Conservation (phyloP, 2,113 vertebrate species). For the Aptenodytes forsteri region DNA sequence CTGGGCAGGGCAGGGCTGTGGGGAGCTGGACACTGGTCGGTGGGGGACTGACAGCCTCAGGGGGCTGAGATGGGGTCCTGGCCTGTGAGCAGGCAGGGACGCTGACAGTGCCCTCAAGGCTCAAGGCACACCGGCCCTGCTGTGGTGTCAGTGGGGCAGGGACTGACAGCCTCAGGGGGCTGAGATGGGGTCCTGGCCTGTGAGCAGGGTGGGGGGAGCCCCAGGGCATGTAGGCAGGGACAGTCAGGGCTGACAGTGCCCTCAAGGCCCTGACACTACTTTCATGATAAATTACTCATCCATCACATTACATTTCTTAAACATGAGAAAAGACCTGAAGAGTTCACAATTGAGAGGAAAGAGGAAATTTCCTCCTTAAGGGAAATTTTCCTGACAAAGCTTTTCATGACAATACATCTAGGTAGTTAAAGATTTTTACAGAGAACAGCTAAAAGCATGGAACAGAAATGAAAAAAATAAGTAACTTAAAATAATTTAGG, state of each 20-base stretch:
- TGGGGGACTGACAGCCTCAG: too few species aligned
- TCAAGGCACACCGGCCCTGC: rapidly evolving
- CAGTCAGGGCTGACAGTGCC: background rate
- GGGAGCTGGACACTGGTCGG: background rate
- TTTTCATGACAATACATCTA: background rate
- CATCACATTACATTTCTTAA: background rate
- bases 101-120: too few species aligned
- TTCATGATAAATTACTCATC: background rate
- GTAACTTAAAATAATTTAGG: background rate
- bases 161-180: background rate
- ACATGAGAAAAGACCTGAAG: background rate
- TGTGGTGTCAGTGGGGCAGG: background rate
- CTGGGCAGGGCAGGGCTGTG: background rate
- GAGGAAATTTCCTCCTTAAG: background rate
- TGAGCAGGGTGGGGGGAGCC: rapidly evolving
- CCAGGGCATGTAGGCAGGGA: background rate
- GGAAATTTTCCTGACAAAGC: background rate
- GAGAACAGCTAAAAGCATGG: background rate
- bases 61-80: too few species aligned
- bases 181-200: background rate
- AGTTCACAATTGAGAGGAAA: background rate
- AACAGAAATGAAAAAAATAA: background rate
- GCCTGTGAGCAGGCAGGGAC: too few species aligned
- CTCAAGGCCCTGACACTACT: background rate
- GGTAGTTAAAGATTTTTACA: background rate